Evolutionary conservation across 2,113 vertebrate genomes (phyloP).

Genomic region (Carassius gibelio): DNA sequence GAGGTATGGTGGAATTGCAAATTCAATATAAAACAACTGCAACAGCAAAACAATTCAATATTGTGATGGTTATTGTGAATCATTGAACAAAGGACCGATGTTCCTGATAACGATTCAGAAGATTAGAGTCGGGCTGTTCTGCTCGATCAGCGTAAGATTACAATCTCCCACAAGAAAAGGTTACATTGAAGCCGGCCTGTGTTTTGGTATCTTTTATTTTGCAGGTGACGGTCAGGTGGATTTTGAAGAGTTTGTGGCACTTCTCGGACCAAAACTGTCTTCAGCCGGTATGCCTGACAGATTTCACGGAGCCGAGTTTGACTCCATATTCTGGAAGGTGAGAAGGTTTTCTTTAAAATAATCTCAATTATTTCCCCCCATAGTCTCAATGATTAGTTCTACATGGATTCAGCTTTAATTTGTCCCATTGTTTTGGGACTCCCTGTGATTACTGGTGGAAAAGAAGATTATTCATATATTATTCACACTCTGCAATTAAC

Average conservation of each 20-base stretch:
- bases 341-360: constrained; percentile 37
- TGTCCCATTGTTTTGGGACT: constrained; percentile 22
- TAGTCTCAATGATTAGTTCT: constrained; percentile 32
- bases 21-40: neutral
- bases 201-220: constrained; percentile 22
- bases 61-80: neutral
- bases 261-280: constrained; percentile 93
- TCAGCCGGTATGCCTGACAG: constrained; percentile 91
- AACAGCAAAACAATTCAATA: constrained; percentile 23
- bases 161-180: constrained; percentile 1
- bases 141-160: constrained; percentile 3
- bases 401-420: constrained; percentile 19
- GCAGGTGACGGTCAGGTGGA: constrained; percentile 94
- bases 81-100: constrained; percentile 18
- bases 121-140: neutral
- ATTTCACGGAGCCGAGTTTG: constrained; percentile 92
- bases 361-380: neutral
- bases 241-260: constrained; percentile 96
- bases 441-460: neutral
- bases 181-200: constrained; percentile 12
- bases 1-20: neutral
- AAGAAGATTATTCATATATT: constrained; percentile 34
- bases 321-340: constrained; percentile 99
- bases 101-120: neutral
- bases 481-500: constrained; percentile 40